Evolutionary conservation across 2,113 vertebrate species (phyloP), one percentile per base, ranked within the genome.

Genomic region (Paracanthobrama guichenoti): DNA sequence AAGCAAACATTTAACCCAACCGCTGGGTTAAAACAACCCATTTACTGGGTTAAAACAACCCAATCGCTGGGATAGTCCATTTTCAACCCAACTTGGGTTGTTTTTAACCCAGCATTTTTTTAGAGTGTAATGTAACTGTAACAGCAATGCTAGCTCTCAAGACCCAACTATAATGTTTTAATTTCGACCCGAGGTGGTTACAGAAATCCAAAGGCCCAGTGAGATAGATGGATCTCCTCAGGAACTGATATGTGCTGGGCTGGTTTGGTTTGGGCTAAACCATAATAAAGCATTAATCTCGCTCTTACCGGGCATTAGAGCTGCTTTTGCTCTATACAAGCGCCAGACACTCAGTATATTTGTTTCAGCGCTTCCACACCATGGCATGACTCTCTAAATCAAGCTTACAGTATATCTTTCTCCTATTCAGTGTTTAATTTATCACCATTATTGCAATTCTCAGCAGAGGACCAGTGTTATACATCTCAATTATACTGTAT

Each of bases 201-300:
- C 39, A 3, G 39, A 55, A 55, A 9, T 60, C 2, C 35, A 35
- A 28, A 55, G 35, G 22, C 39, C 12, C 42, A 50, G 59, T 48
- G 59, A 84, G 16, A 10, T 48, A 46, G 24, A 46, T 31, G 31
- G 13, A 48, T 31, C 71, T 46, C 14, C 4, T 75, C 57, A 57
- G 22, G 22, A 57, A 60, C 76, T 57, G 42, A 39, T 16, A 39
- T 39, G 39, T 39, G 39, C 28, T 35, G 60, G 31, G 22, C 16
- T 28, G 6, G n/a, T 13, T 5, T 64, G 53, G 16, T n/a, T 53
- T 6, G 48, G 22, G 1, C 28, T 66, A n/a, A 67, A 69, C 59
- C 69, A 18, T 81, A 64, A 81, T 81, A 39, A 64, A 85, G 31
- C 67, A 74, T 53, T 75, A 75, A 75, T 81, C 57, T 55, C 1